Conservation (phyloP, 2,797 vertebrate genomes). For the Sphaeramia orbicularis region DNA sequence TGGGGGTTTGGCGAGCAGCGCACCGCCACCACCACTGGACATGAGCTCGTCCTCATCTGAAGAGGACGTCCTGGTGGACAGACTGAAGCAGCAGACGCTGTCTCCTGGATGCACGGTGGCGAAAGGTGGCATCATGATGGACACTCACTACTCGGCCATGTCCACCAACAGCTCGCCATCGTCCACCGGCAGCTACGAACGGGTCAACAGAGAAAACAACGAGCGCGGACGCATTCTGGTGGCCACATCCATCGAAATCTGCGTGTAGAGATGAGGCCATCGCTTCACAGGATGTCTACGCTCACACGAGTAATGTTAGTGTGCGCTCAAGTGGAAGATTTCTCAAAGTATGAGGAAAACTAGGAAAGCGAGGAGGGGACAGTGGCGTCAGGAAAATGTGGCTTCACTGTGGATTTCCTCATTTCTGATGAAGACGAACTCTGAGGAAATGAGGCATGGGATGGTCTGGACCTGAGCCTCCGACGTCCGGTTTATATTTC, state of each 20-base stretch:
- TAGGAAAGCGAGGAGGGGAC: neutral
- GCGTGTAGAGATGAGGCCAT: constrained; percentile 68
- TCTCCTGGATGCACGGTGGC: constrained; percentile 70
- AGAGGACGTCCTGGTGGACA: constrained; percentile 85
- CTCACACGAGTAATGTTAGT: neutral
- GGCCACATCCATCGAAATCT: constrained; percentile 89
- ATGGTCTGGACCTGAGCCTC: constrained; percentile 34
- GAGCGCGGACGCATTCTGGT: constrained; percentile 85
- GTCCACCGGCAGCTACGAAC: constrained; percentile 86
- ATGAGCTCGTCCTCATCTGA: constrained; percentile 75
- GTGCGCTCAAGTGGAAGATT: constrained; percentile 4
- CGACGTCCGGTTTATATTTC: constrained; percentile 18
- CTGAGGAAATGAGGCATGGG: constrained; percentile 62
- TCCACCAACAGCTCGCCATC: constrained; percentile 86
- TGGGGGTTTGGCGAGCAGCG: constrained; percentile 50
- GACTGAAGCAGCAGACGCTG: constrained; percentile 88
- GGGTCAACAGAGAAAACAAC: constrained; percentile 82
- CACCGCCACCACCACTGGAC: too few relatives aligned
- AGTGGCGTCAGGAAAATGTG: constrained; percentile 6
- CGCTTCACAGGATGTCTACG: neutral
- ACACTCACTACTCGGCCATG: constrained; percentile 80
- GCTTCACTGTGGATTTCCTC: constrained; percentile 37
- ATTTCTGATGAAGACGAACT: constrained; percentile 69
- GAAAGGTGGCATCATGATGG: constrained; percentile 74
- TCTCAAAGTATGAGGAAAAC: constrained; percentile 10